A percentile compares a stretch with the other conserved stretches of the same genome.
Conservation (phyloP, 2,113 vertebrate genomes). For the Rynchops niger region DNA sequence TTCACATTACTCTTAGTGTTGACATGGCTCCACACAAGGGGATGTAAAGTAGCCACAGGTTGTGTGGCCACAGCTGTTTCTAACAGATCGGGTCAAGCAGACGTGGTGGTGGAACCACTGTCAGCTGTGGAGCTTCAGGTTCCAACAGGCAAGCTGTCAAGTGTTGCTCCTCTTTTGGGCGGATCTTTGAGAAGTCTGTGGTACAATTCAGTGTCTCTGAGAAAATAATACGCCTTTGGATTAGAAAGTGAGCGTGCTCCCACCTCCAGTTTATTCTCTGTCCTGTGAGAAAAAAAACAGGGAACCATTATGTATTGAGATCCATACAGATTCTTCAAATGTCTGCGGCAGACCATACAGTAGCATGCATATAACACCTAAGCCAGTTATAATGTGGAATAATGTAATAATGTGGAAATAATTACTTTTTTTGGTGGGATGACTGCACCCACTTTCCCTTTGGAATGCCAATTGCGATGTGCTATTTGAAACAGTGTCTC, state of each 20-base stretch:
- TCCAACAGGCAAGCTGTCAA: neutral
- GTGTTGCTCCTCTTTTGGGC: neutral
- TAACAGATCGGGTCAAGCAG: neutral
- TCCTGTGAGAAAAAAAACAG: neutral
- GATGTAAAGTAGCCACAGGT: neutral
- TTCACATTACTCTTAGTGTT: neutral
- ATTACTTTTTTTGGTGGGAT: neutral
- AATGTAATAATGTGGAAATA: neutral
- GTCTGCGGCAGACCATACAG: neutral
- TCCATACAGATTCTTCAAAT: neutral
- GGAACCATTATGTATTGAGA: neutral
- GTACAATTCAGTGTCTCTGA: neutral
- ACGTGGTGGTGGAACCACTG: neutral
- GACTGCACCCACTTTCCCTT: neutral
- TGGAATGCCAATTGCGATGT: neutral
- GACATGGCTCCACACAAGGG: fast-evolving
- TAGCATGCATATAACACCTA: neutral
- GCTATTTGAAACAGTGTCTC: neutral
- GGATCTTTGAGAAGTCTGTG: neutral
- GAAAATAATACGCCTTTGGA: neutral
- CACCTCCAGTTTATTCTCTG: neutral
- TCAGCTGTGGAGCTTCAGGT: neutral
- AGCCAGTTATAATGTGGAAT: too few species aligned
- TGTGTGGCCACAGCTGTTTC: fast-evolving
- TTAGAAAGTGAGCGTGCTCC: fast-evolving